These are phyloP conservation scores for Epinotia brunnichana DNA, from an alignment of 2,888 invertebrate species.

Conservation along the genomic window DNA sequence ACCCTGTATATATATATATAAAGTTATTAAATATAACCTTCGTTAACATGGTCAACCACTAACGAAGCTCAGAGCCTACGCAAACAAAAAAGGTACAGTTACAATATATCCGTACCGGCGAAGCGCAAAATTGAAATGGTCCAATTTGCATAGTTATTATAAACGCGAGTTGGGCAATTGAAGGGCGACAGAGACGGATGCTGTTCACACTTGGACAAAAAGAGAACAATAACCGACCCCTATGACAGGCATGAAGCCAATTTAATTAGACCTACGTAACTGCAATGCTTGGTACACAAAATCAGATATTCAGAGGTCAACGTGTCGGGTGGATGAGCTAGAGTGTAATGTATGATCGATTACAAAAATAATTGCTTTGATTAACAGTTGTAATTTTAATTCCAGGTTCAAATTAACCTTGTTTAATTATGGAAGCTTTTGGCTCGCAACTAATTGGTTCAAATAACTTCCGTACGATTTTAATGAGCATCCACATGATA, in stretches of 20 bases:
- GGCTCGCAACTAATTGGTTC: constrained; percentile 11
- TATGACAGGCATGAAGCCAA: constrained; percentile 38
- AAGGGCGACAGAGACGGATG: constrained; percentile 56
- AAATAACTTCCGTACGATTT: constrained; percentile 7
- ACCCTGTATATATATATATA: too few species aligned
- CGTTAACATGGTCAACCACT: constrained; percentile 34
- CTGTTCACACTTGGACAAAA: constrained; percentile 41
- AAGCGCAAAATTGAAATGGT: constrained; percentile 75
- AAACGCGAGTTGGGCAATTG: constrained; percentile 69
- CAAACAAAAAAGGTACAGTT: constrained; percentile 68
- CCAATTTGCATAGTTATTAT: constrained; percentile 79
- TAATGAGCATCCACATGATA: background rate
- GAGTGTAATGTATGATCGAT: constrained; percentile 48
- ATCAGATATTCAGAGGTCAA: constrained; percentile 1
- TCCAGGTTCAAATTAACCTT: constrained; percentile 36
- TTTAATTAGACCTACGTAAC: constrained; percentile 29
- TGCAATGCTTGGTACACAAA: constrained; percentile 13
- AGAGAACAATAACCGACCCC: constrained; percentile 42
- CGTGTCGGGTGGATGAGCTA: constrained; percentile 4
- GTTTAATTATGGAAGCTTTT: constrained; percentile 13
- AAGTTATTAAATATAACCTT: constrained; percentile 9
- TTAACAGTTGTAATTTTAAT: constrained; percentile 50
- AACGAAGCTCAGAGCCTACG: constrained; percentile 52
- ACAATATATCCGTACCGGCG: constrained; percentile 68
- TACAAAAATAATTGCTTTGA: constrained; percentile 55